Evolutionary conservation across 2,888 invertebrate genomes (phyloP), one percentile per base, ranked within the genome.

Genomic region (Eupithecia centaureata): DNA sequence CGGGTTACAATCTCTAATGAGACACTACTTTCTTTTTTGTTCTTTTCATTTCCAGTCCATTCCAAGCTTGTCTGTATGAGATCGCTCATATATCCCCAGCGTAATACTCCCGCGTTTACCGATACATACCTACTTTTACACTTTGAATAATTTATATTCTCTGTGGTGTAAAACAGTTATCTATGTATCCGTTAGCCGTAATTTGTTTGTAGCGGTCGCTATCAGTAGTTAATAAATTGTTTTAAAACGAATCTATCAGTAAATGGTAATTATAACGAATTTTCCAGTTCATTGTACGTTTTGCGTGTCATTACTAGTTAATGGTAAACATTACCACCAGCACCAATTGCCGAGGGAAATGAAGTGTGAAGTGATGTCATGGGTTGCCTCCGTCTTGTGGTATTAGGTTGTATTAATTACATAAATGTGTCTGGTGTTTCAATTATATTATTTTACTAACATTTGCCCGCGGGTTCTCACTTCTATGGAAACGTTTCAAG

Each of bases 301-400:
- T n/a, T 38, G 38, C 42, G 42, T 42, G 42, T 42, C 42, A 42
- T 8, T 42, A 8, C 42, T 18, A 42, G 2, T 42, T 42, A 38
- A 38, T 5, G 13, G 38, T 38, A 38, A 32, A 32, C 42, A 18
- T 18, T 42, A 42, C 7, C n/a, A 38, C 35, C n/a, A 38, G 38
- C n/a, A 38, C 42, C 42, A 42, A 42, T 42, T 42, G 42, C 18
- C 42, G 42, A 42, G 42, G 42, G 42, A 42, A 42, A 42, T 42
- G 8, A 18, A 8, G 18, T 18, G 38, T 7, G 2, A 7, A 42
- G 18, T 42, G 42, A 42, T 42, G 18, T 42, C 42, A 42, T 38
- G n/a, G 5, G 32, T 32, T 12, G 32, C 32, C 8, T 32, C 32
- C 32, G 32, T 32, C 32, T 32, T 32, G 32, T 32, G n/a, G n/a